Percentiles rank a stretch among this genome's conserved stretches.
Evolutionary conservation across 2,888 invertebrate species (phyloP).

Genomic region (Prionchulus punctatus): DNA sequence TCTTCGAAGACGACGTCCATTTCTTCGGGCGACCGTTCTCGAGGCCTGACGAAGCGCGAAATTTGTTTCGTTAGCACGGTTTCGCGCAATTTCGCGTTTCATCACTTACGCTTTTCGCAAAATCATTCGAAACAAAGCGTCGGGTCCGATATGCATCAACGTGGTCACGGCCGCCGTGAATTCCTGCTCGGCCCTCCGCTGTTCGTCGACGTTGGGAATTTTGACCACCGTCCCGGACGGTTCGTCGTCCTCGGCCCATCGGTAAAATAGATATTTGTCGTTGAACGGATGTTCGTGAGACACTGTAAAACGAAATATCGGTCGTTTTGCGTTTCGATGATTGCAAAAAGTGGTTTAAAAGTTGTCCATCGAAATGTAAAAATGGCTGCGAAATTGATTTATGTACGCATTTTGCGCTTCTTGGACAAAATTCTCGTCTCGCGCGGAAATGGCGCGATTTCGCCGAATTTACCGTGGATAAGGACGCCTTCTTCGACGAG

Average conservation of each 20-base stretch:
- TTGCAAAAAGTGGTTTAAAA: not conserved
- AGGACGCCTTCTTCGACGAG: conserved; percentile 61
- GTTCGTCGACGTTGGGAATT: conserved; percentile 22
- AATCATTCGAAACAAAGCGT: conserved; percentile 61
- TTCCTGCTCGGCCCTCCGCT: conserved; percentile 51
- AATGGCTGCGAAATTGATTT: not conserved
- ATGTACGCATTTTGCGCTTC: not conserved
- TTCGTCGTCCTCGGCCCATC: conserved; percentile 51
- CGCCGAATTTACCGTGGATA: conserved; percentile 48
- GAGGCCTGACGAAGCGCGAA: conserved; percentile 41
- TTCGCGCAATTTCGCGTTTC: no score
- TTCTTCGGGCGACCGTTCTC: conserved; percentile 59
- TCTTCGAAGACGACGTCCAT: conserved; percentile 66
- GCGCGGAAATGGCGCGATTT: not conserved
- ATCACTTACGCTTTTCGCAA: conserved; percentile 55
- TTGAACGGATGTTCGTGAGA: conserved; percentile 61
- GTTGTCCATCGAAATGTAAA: not conserved
- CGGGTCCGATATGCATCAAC: conserved; percentile 55
- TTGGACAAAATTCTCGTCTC: not conserved
- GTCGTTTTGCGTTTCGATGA: not conserved
- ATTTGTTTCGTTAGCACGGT: no score
- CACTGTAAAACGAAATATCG: conserved; percentile 40
- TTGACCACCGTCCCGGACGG: conserved; percentile 29
- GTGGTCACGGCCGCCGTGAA: conserved; percentile 49
- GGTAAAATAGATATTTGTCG: conserved; percentile 64